Conservation (phyloP, 2,113 vertebrate species). For the Plecturocebus donacophilus region DNA sequence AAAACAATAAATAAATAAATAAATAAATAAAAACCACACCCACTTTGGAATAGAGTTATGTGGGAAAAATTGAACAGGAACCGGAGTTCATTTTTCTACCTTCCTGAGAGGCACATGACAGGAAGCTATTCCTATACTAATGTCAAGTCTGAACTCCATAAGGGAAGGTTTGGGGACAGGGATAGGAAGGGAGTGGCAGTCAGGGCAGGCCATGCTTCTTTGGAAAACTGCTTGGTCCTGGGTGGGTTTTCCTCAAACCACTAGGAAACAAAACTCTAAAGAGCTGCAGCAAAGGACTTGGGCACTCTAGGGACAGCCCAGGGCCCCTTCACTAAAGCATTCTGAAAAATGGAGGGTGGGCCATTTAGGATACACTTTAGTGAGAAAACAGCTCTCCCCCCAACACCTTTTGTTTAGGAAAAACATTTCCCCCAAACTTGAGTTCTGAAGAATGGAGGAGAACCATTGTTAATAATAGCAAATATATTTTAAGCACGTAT, state of each 20-base stretch:
- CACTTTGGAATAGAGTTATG: not conserved
- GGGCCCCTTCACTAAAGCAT: not conserved
- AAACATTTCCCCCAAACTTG: not conserved
- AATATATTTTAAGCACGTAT: not conserved
- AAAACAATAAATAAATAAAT: not conserved
- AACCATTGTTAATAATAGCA: not conserved
- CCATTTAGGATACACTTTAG: not conserved
- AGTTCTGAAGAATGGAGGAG: not conserved
- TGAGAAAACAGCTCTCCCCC: not conserved
- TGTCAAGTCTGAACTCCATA: not conserved
- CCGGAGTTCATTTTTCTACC: slow-evolving; percentile 36
- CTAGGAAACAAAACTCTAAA: not conserved
- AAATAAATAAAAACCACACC: not conserved
- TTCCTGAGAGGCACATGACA: slow-evolving; percentile 61
- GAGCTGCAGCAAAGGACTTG: not conserved
- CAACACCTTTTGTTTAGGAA: not conserved
- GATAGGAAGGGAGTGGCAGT: not conserved
- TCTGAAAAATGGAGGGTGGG: not conserved
- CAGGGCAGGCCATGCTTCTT: not conserved
- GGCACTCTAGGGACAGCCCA: not conserved
- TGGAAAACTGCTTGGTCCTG: not conserved
- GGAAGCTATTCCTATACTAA: slow-evolving; percentile 38
- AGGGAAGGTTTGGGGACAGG: not conserved
- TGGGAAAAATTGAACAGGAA: slow-evolving; percentile 31
- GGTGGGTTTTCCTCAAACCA: not conserved